These are phyloP conservation scores for Lamprotornis superbus DNA, from an alignment of 2,113 vertebrate species.

Conservation along the genomic window DNA sequence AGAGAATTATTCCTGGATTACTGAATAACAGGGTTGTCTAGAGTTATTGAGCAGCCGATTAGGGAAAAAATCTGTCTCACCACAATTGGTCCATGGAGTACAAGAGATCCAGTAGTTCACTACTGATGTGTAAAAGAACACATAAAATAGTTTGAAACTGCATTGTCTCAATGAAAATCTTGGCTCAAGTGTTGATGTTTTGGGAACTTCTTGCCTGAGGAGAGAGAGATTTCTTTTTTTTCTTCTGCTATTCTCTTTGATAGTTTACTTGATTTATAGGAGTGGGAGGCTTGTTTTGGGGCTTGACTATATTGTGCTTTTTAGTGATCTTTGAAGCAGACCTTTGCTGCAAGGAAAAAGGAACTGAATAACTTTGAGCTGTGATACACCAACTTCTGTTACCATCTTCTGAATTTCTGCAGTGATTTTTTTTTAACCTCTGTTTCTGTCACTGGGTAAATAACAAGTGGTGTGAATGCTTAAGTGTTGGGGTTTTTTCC, in stretches of 20 bases:
- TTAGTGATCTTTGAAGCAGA: not conserved
- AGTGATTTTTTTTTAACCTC: not conserved
- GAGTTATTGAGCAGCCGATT: constrained; percentile 20
- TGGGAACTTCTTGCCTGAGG: not conserved
- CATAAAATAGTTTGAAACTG: not conserved
- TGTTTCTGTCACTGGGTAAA: not conserved
- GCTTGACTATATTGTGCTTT: not conserved
- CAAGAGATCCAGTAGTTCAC: not conserved
- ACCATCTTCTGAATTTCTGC: not conserved
- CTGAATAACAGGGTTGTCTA: constrained; percentile 18
- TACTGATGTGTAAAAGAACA: not conserved
- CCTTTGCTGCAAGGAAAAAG: not conserved
- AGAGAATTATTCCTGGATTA: constrained; percentile 42
- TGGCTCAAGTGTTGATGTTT: not conserved
- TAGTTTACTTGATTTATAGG: constrained; percentile 5
- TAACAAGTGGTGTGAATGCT: not conserved
- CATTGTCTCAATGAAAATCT: not conserved
- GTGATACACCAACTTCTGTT: not conserved
- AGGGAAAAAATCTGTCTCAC: constrained; percentile 24
- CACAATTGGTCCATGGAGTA: not conserved
- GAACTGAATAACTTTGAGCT: not conserved
- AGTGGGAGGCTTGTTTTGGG: not conserved
- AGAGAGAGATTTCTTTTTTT: not conserved
- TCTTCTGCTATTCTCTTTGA: not conserved
- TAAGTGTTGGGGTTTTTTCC: not conserved